Base-by-base conservation (phyloP, 2,888 invertebrate genomes). In the Nipponacmea schrenckii region DNA sequence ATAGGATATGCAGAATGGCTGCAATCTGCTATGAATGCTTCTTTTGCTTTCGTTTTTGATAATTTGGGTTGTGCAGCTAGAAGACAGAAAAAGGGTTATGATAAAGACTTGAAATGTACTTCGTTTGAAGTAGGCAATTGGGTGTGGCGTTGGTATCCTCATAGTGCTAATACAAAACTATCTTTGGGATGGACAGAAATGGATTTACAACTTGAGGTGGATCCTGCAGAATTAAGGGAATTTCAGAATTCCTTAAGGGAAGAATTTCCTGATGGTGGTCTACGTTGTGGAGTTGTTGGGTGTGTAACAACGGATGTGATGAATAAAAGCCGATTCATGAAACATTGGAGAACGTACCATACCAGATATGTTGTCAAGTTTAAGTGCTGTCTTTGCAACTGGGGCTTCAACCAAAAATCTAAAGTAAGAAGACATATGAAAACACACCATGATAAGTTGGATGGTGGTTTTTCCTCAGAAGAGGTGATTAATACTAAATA, bases 31-130 rank as follows among this genome's bases (percentile, higher is more conserved):
- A 56, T 56, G 56, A 56, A 24, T n/a, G n/a, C 56, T 20, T n/a
- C 20, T 7, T 56, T 56, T 56, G 8, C 56, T 56, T n/a, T 7
- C 56, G n/a, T 24, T 20, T n/a, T 20, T 56, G 20, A 20, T n/a
- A 20, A n/a, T 56, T 56, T 56, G 56, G 20, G 56, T 0, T n/a
- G 10, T 24, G 56, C 56, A 20, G 12, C 2, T 20, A 24, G n/a
- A 56, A 56, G 56, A 56, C 56, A 56, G 20, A 56, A 56, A 56
- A n/a, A 24, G 20, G 8, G 20, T 56, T 20, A 56, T 56, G 56
- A 56, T 56, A 56, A 56, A n/a, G 56, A 56, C 1, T 56, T 56
- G n/a, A 56, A n/a, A 56, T 56, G 56, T 56, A 56, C 17, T n/a
- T 20, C 20, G 7, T 56, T 56, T 56, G 56, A 56, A 20, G 20